These are phyloP conservation scores for Bagarius yarrelli DNA, from an alignment of 2,113 vertebrate species.

Conservation along the genomic window DNA sequence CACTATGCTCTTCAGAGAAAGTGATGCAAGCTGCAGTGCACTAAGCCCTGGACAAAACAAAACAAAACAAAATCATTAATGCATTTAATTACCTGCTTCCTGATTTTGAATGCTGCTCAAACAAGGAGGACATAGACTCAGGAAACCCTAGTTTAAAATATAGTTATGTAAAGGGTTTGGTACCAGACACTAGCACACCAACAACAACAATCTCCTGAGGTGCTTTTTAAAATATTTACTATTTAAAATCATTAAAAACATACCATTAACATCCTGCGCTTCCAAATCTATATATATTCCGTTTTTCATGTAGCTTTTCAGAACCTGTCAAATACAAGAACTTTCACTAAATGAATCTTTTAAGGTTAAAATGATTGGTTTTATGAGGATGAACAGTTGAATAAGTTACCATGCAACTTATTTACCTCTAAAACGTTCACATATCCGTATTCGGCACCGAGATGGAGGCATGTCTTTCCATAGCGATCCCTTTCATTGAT, in stretches of 20 bases:
- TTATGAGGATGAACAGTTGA: not conserved
- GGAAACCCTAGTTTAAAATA: not conserved
- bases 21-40: conserved; percentile 69
- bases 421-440: conserved; percentile 75
- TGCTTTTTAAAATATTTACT: not conserved
- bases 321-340: conserved; percentile 65
- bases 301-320: conserved; percentile 64
- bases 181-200: not conserved
- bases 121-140: not conserved
- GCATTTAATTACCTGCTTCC: rapidly evolving
- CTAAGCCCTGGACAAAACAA: conserved; percentile 68
- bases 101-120: not conserved
- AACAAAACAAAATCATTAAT: not conserved
- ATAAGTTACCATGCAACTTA: not conserved
- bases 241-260: conserved; percentile 27
- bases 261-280: conserved; percentile 72
- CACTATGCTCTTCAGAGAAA: conserved; percentile 69
- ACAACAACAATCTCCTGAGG: not conserved
- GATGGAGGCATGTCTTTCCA: conserved; percentile 79
- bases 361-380: not conserved
- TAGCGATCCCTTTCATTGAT: conserved; percentile 69
- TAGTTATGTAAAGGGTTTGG: not conserved
- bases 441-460: conserved; percentile 80
- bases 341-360: not conserved
- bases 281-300: conserved; percentile 73